A percentile compares a stretch with the other conserved stretches of the same genome.
These are phyloP conservation scores for Channa striata DNA, from an alignment of 2,797 vertebrate genomes.

Conservation along the genomic window DNA sequence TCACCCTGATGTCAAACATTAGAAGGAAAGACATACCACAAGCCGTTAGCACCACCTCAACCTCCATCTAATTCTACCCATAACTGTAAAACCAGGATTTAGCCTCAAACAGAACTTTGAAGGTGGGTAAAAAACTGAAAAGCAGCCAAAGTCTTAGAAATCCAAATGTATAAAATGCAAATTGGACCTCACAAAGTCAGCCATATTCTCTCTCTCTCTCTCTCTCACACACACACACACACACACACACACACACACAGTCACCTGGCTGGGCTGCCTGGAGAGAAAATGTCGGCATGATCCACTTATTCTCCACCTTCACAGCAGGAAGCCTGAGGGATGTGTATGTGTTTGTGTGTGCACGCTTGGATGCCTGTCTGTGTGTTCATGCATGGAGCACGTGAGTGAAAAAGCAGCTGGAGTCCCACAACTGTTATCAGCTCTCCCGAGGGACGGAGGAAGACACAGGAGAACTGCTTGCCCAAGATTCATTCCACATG, in stretches of 20 bases:
- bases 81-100: too few relatives aligned
- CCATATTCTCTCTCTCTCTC: too few relatives aligned
- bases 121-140: too few relatives aligned
- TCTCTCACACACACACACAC: constrained; percentile 7
- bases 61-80: too few relatives aligned
- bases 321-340: constrained; percentile 36
- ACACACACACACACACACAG: constrained; percentile 30
- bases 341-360: constrained; percentile 3
- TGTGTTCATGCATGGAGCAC: constrained; percentile 49
- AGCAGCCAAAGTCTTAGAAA: too few relatives aligned
- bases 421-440: constrained; percentile 61
- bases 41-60: too few relatives aligned
- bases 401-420: constrained; percentile 68
- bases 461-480: constrained; percentile 60
- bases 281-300: constrained; percentile 67
- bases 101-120: too few relatives aligned
- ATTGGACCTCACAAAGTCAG: too few relatives aligned
- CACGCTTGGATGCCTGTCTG: constrained; percentile 27
- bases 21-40: too few relatives aligned
- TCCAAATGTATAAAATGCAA: too few relatives aligned
- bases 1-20: too few relatives aligned
- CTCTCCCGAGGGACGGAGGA: constrained; percentile 58
- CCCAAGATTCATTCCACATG: constrained; percentile 58
- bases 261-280: constrained; percentile 50
- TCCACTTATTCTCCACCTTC: constrained; percentile 62